Percentiles rank a stretch among this genome's conserved stretches.
These are phyloP conservation scores for Platalea minor DNA, from an alignment of 2,797 vertebrate genomes.

Conservation along the genomic window DNA sequence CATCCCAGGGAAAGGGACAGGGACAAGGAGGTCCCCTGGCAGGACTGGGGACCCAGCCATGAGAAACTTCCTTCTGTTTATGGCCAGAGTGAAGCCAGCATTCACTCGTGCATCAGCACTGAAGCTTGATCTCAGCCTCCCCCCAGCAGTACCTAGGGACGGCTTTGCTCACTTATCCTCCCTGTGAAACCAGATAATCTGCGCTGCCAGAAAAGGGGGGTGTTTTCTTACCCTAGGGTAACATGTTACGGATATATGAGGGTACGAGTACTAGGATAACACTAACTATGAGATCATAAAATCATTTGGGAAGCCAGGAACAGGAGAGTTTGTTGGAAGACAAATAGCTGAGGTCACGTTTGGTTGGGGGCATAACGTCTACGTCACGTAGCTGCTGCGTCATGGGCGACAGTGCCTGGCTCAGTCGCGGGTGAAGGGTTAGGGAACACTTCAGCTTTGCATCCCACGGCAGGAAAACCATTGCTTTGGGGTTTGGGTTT, in stretches of 20 bases:
- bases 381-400: accelerated
- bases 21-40: background rate
- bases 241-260: accelerated
- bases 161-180: background rate
- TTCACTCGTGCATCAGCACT: background rate
- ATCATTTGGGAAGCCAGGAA: background rate
- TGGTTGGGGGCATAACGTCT: background rate
- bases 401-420: background rate
- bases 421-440: background rate
- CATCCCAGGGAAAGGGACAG: background rate
- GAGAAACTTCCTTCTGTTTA: background rate
- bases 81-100: background rate
- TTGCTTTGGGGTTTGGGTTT: background rate
- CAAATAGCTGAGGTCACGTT: background rate
- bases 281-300: background rate
- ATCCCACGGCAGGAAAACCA: background rate
- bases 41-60: background rate
- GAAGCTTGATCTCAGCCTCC: background rate
- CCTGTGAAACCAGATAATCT: background rate
- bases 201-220: accelerated
- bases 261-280: background rate
- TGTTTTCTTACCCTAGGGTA: background rate
- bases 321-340: background rate
- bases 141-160: background rate
- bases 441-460: background rate